These are phyloP conservation scores for Saguinus midas DNA, from an alignment of 2,113 vertebrate species.

Conservation along the genomic window DNA sequence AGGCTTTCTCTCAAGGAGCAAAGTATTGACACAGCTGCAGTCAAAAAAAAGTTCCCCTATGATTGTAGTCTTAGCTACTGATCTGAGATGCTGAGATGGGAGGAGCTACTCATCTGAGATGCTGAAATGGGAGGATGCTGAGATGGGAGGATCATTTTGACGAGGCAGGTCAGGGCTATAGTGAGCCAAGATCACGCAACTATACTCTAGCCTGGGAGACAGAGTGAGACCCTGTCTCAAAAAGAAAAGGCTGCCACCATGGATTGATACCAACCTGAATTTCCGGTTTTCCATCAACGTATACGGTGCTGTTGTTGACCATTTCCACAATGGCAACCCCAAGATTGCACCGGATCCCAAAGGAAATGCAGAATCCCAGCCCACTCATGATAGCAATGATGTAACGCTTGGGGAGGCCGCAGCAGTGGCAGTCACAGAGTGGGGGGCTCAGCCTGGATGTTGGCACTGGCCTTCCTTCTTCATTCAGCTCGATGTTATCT, in stretches of 20 bases:
- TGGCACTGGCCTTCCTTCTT: constrained; percentile 89
- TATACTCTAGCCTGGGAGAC: too few relatives aligned
- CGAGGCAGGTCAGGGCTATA: too few relatives aligned
- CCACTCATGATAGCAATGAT: constrained; percentile 97
- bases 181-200: too few relatives aligned
- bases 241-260: neutral
- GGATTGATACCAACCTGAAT: constrained; percentile 86
- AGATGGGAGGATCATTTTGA: too few relatives aligned
- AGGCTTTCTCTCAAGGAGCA: neutral
- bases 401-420: constrained; percentile 95
- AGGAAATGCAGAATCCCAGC: constrained; percentile 99
- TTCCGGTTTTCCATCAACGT: constrained; percentile 93
- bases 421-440: constrained; percentile 89
- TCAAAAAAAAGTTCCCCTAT: neutral
- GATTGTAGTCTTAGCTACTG: too few relatives aligned
- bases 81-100: too few relatives aligned
- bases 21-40: neutral
- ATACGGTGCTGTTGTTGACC: constrained; percentile 98
- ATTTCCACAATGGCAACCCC: constrained; percentile 99
- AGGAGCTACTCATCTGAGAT: too few relatives aligned
- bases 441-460: constrained; percentile 56
- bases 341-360: constrained; percentile 97
- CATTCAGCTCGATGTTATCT: constrained; percentile 90
- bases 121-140: too few relatives aligned
- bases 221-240: too few relatives aligned